phyloP scores from a whole-genome alignment of 2,113 vertebrate species.

The Pelecanus crispus region DNA sequence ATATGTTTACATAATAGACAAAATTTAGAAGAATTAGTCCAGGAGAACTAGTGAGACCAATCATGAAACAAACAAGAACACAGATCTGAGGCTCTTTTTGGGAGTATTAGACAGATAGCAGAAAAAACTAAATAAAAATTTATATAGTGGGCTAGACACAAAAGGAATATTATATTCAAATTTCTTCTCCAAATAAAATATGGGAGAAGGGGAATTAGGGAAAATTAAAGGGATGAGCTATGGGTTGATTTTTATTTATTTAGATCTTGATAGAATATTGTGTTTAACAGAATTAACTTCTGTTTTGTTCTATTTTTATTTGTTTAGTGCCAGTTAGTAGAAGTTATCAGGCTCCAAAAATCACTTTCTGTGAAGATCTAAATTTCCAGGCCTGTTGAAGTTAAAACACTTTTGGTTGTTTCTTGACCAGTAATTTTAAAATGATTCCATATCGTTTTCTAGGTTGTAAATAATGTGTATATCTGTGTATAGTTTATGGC shows the following conservation, averaged over 20 bases:
- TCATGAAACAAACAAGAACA: background rate
- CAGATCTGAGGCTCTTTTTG: background rate
- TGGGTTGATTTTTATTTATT: background rate
- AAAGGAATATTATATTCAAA: background rate
- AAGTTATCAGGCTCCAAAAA: background rate
- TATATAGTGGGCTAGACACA: background rate
- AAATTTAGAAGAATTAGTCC: background rate
- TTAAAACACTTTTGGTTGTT: background rate
- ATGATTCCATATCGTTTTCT: background rate
- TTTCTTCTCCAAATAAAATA: background rate
- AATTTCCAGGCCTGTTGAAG: background rate
- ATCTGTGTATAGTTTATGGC: background rate
- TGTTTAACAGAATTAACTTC: background rate
- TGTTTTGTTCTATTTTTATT: background rate
- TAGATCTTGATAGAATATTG: background rate
- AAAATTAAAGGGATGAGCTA: background rate
- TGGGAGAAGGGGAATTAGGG: background rate
- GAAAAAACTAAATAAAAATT: background rate
- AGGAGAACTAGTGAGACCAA: background rate
- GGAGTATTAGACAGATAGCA: background rate
- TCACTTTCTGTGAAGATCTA: background rate
- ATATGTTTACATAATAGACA: background rate
- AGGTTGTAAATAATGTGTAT: background rate
- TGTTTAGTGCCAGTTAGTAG: background rate
- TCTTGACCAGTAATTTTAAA: background rate